phyloP scores from a whole-genome alignment of 2,797 vertebrate genomes.

The Numenius phaeopus region DNA sequence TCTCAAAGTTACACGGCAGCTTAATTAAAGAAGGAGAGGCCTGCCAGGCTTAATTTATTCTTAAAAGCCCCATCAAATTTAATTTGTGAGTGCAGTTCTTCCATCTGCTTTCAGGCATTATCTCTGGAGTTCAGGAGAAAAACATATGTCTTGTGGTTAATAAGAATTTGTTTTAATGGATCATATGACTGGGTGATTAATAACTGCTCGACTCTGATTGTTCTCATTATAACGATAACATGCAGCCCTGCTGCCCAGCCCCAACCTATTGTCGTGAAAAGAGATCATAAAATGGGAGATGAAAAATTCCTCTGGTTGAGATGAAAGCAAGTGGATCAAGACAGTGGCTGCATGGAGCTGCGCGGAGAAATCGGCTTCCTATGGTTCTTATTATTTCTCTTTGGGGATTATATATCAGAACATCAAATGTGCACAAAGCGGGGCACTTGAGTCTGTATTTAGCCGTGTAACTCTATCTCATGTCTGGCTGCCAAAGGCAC shows the following conservation, averaged over 20 bases:
- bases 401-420: conserved; percentile 36
- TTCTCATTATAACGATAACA: conserved; percentile 63
- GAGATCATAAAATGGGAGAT: conserved; percentile 63
- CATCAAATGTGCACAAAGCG: not conserved
- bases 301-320: conserved; percentile 71
- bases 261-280: conserved; percentile 1
- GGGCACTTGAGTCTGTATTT: not conserved
- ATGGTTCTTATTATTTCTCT: conserved; percentile 40
- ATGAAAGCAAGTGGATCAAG: conserved; percentile 72
- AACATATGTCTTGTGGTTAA: conserved; percentile 75
- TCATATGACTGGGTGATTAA: conserved; percentile 75
- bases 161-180: conserved; percentile 72
- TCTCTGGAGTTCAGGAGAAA: conserved; percentile 76
- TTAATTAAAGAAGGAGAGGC: conserved; percentile 52
- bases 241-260: conserved; percentile 7
- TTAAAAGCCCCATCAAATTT: conserved; percentile 72
- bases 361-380: not conserved
- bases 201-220: conserved; percentile 64
- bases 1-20: conserved; percentile 11
- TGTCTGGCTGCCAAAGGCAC: not conserved
- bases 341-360: conserved; percentile 44
- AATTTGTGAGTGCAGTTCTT: conserved; percentile 69
- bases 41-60: conserved; percentile 67
- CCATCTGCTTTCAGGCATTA: conserved; percentile 77
- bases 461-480: not conserved